Percentiles rank a stretch among this genome's conserved stretches.
Conservation (phyloP, 2,888 invertebrate genomes). For the Alsophila aescularia region DNA sequence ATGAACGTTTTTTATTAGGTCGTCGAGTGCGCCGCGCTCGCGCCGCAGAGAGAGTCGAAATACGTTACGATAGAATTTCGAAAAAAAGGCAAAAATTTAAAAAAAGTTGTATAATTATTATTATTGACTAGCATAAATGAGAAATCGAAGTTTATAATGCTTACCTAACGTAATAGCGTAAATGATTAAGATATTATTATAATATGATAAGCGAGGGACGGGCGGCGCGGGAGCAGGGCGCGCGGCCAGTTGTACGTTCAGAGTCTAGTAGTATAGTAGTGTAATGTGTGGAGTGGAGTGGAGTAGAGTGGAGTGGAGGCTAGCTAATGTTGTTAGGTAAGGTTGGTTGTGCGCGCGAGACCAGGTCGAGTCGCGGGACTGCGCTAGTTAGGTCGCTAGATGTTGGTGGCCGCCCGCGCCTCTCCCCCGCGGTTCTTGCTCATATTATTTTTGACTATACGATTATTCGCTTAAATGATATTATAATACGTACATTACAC, state of each 20-base stretch:
- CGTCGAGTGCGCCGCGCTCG: conserved; percentile 80
- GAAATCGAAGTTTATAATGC: conserved; percentile 84
- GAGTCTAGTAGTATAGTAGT: conserved; percentile 45
- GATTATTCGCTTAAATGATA: conserved; percentile 84
- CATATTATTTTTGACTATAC: conserved; percentile 83
- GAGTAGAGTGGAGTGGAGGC: conserved; percentile 10
- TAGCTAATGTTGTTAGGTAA: conserved; percentile 13
- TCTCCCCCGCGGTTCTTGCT: conserved; percentile 76
- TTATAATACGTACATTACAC: conserved; percentile 80
- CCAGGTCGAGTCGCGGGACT: conserved; percentile 19
- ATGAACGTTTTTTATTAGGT: conserved; percentile 86
- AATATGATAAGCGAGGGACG: conserved; percentile 73
- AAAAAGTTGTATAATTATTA: conserved; percentile 85
- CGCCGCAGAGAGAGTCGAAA: conserved; percentile 81
- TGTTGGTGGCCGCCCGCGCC: conserved; percentile 50
- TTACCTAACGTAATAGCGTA: conserved; percentile 84
- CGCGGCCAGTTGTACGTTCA: conserved; percentile 55
- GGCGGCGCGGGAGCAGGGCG: conserved; percentile 70
- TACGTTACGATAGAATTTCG: conserved; percentile 84
- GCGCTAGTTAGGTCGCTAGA: conserved; percentile 24
- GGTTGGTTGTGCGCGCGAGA: conserved; percentile 25
- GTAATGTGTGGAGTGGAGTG: conserved; percentile 53
- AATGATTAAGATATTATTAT: conserved; percentile 83
- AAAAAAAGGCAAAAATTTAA: conserved; percentile 82
- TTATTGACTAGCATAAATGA: conserved; percentile 82